phyloP scores from a whole-genome alignment of 1,140 invertebrate species.

The Carposina sasakii region DNA sequence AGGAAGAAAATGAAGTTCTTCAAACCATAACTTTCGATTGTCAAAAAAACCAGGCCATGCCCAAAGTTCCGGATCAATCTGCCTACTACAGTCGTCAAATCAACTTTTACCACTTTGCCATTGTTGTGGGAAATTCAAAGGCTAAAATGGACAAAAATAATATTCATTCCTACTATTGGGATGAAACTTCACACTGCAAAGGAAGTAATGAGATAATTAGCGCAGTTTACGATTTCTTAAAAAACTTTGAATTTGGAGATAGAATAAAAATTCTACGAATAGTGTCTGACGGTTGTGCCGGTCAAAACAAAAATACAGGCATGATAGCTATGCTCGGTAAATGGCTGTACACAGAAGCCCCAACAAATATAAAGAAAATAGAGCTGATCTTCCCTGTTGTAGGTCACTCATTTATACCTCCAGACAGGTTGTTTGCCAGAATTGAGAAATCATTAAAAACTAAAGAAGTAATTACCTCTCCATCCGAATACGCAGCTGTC shows the following conservation, averaged over 20 bases:
- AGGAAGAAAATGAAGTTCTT: slow-evolving; percentile 13
- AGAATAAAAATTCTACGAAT: slow-evolving; percentile 8
- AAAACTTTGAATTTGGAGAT: not conserved
- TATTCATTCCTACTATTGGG: slow-evolving; percentile 37
- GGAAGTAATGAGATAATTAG: slow-evolving; percentile 37
- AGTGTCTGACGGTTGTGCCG: slow-evolving; percentile 17
- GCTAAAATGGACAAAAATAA: slow-evolving; percentile 18
- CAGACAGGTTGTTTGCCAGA: slow-evolving; percentile 35
- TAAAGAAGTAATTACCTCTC: slow-evolving; percentile 22
- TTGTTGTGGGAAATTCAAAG: slow-evolving; percentile 12
- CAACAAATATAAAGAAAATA: slow-evolving; percentile 25
- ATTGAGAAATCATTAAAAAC: slow-evolving; percentile 31
- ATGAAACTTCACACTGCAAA: slow-evolving; percentile 32
- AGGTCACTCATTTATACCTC: slow-evolving; percentile 34
- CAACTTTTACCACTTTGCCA: slow-evolving; percentile 41
- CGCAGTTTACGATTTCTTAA: slow-evolving; percentile 25
- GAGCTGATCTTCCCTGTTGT: slow-evolving; percentile 32
- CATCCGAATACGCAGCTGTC: slow-evolving; percentile 9
- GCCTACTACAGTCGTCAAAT: slow-evolving; percentile 44
- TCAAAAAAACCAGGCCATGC: slow-evolving; percentile 38
- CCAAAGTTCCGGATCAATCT: slow-evolving; percentile 41
- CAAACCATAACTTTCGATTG: slow-evolving; percentile 35
- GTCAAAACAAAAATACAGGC: slow-evolving; percentile 20
- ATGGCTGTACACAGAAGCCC: slow-evolving; percentile 27
- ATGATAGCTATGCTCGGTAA: slow-evolving; percentile 23